phyloP scores from a whole-genome alignment of 2,113 vertebrate species.

The Corythornis madagascariensis region DNA sequence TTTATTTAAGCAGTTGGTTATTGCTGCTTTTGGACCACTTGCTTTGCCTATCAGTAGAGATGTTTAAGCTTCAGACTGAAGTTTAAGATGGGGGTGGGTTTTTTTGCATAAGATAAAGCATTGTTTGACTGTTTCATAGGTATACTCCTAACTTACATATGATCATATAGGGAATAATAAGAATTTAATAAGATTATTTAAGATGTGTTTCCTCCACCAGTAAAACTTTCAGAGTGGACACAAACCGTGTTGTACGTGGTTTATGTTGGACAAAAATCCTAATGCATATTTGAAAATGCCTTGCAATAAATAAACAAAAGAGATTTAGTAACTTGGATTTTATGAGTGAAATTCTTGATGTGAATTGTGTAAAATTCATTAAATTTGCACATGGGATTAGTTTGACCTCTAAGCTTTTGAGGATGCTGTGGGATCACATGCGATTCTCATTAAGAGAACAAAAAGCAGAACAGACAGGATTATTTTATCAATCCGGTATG shows the following conservation, averaged over 20 bases:
- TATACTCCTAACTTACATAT: not conserved
- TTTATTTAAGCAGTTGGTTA: not conserved
- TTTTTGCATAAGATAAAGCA: not conserved
- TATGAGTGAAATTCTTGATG: not conserved
- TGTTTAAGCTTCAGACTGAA: not conserved
- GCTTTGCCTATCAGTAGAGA: not conserved
- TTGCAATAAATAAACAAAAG: constrained; percentile 53
- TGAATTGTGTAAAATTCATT: constrained; percentile 48
- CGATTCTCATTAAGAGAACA: constrained; percentile 68
- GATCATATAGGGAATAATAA: not conserved
- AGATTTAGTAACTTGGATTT: constrained; percentile 43
- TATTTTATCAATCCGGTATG: constrained; percentile 66
- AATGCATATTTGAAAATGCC: constrained; percentile 35
- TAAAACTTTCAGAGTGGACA: not conserved
- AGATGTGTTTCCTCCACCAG: not conserved
- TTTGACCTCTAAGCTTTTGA: constrained; percentile 6
- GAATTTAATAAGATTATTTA: not conserved
- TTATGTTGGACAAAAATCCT: not conserved
- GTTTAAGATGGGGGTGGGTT: not conserved
- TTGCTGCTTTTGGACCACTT: not conserved
- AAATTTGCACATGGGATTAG: constrained; percentile 16
- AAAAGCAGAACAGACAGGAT: constrained; percentile 61
- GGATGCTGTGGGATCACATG: constrained; percentile 29
- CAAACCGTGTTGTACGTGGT: not conserved
- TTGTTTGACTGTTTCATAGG: not conserved